Evolutionary conservation across 2,888 invertebrate genomes (phyloP).

Genomic region (Anthrax anthrax): DNA sequence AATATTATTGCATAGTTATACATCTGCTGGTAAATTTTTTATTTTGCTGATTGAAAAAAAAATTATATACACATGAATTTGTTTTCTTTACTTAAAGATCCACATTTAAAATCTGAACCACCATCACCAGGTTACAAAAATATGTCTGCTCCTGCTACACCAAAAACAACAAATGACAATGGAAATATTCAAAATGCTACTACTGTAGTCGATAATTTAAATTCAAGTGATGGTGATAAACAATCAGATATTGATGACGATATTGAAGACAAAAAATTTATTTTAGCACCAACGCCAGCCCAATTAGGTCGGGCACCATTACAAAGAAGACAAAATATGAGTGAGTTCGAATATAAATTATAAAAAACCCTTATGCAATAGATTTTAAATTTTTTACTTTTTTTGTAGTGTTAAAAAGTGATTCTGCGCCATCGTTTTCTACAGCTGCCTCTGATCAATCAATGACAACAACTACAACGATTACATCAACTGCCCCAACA

Average conservation of each 20-base stretch:
- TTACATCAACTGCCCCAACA: constrained; percentile 20
- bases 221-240: constrained; percentile 9
- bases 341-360: too few relatives aligned
- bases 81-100: not conserved
- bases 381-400: not conserved
- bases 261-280: constrained; percentile 40
- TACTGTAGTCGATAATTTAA: not conserved
- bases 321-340: constrained; percentile 74
- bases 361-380: not conserved
- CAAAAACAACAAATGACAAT: constrained; percentile 22
- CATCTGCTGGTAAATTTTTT: too few relatives aligned
- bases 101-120: constrained; percentile 13
- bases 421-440: not conserved
- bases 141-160: constrained; percentile 32
- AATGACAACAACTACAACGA: constrained; percentile 25
- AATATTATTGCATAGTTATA: constrained; percentile 13
- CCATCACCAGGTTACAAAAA: constrained; percentile 29
- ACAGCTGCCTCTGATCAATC: constrained; percentile 24
- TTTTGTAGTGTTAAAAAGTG: not conserved
- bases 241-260: constrained; percentile 17
- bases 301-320: constrained; percentile 81
- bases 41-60: not conserved
- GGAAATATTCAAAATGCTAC: not conserved
- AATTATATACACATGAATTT: not conserved
- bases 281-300: constrained; percentile 86